Evolutionary conservation across 2,797 vertebrate genomes (phyloP).

Genomic region (Ctenochaetus hawaiiensis): DNA sequence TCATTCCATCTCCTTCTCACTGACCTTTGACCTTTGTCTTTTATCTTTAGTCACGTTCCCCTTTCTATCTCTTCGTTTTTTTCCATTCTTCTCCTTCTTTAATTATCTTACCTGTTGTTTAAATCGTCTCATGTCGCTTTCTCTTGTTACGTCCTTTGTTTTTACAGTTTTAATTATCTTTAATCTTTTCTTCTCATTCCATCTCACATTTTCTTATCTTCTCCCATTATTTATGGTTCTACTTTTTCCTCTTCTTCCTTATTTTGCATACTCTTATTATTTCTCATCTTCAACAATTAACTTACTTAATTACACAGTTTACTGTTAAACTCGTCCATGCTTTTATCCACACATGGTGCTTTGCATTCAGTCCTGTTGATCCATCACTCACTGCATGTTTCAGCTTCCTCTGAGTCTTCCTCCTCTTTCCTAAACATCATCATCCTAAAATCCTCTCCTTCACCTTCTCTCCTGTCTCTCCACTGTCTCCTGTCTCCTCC

Average conservation of each 20-base stretch:
- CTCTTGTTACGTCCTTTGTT: too few species aligned
- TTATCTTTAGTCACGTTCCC: not conserved
- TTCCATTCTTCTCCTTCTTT: not conserved
- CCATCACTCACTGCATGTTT: slow-evolving; percentile 9
- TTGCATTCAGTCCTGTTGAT: slow-evolving; percentile 4
- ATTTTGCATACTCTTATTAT: not conserved
- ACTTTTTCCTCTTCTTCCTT: not conserved
- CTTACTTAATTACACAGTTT: too few species aligned
- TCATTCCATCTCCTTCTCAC: not conserved
- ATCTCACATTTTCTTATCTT: too few species aligned
- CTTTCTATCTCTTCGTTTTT: not conserved
- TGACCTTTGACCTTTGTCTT: not conserved
- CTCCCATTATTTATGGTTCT: too few species aligned
- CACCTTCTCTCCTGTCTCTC: not conserved
- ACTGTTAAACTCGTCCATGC: not conserved
- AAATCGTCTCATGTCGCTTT: too few species aligned
- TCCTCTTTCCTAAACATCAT: slow-evolving; percentile 18
- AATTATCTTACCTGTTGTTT: not conserved
- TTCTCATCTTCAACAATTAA: not conserved
- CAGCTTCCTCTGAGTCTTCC: slow-evolving; percentile 25
- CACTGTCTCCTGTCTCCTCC: not conserved
- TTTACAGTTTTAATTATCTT: too few species aligned
- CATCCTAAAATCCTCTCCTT: not conserved
- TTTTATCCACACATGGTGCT: not conserved
- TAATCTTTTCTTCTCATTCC: too few species aligned